These are phyloP conservation scores for Heteromyza rotundicornis DNA, from an alignment of 2,888 invertebrate genomes.

Conservation along the genomic window DNA sequence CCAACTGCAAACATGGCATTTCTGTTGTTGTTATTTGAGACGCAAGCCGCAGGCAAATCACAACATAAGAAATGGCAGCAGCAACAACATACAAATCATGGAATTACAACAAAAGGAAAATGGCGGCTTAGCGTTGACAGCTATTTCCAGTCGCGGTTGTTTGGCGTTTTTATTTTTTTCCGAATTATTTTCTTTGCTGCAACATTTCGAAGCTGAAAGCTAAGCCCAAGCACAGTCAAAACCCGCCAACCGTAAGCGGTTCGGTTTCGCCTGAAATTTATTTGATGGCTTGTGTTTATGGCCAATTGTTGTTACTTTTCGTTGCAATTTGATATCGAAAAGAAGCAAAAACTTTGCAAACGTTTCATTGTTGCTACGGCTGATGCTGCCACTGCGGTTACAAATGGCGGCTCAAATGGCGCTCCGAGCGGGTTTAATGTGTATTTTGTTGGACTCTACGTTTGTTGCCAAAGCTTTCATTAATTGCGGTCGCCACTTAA, in stretches of 20 bases:
- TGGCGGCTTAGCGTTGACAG: constrained; percentile 33
- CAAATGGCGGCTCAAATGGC: background rate
- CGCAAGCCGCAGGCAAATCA: constrained; percentile 13
- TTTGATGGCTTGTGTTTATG: background rate
- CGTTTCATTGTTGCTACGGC: background rate
- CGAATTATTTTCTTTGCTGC: constrained; percentile 26
- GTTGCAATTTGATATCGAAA: background rate
- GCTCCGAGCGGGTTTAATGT: background rate
- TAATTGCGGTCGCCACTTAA: constrained; percentile 4
- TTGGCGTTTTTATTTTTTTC: constrained; percentile 26
- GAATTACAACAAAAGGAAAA: background rate
- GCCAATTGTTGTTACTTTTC: background rate
- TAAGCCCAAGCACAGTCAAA: constrained; percentile 29
- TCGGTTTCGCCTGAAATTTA: background rate
- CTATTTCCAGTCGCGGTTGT: constrained; percentile 50
- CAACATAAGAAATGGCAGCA: constrained; percentile 15
- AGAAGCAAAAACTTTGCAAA: background rate
- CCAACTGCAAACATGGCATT: background rate
- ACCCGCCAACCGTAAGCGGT: background rate
- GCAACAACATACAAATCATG: constrained; percentile 3
- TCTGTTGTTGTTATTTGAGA: background rate
- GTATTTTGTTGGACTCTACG: background rate
- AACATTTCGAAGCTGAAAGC: background rate
- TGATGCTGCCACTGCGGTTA: constrained; percentile 9
- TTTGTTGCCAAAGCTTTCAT: background rate